Percentiles rank a stretch among this genome's conserved stretches.
These are phyloP conservation scores for Sericinus montela DNA, from an alignment of 2,888 invertebrate genomes.

Conservation along the genomic window DNA sequence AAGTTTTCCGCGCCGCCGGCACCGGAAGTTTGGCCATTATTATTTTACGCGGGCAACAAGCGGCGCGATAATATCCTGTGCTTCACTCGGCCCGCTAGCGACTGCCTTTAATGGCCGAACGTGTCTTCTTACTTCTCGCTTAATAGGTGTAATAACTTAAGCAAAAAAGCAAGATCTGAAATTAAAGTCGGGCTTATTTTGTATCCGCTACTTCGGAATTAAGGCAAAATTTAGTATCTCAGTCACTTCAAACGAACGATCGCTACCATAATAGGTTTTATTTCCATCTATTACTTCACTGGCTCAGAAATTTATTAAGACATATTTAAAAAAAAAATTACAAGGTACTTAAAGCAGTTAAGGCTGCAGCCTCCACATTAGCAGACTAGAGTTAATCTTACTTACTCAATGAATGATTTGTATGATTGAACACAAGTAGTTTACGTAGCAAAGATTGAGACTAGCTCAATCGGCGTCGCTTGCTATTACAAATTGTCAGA, in stretches of 20 bases:
- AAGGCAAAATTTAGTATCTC: constrained; percentile 12
- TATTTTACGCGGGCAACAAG: constrained; percentile 80
- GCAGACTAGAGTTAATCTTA: too few relatives aligned
- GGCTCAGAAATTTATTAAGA: background rate
- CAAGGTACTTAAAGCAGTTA: too few relatives aligned
- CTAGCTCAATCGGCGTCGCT: too few relatives aligned
- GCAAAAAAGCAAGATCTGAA: constrained; percentile 62
- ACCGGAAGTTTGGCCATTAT: constrained; percentile 80
- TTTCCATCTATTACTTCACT: background rate
- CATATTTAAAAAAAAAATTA: too few relatives aligned
- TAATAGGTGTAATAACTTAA: constrained; percentile 77
- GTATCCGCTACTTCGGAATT: constrained; percentile 18
- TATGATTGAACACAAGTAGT: too few relatives aligned
- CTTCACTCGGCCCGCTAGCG: constrained; percentile 57
- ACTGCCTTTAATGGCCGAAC: constrained; percentile 69
- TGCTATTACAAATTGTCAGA: too few relatives aligned
- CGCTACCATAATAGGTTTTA: background rate
- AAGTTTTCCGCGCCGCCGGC: constrained; percentile 76
- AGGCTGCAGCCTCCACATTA: too few relatives aligned
- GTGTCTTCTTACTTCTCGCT: constrained; percentile 74
- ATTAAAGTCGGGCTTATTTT: constrained; percentile 35
- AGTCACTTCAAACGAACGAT: constrained; percentile 2
- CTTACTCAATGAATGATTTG: too few relatives aligned
- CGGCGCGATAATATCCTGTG: constrained; percentile 78
- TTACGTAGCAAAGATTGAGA: too few relatives aligned